phyloP scores from a whole-genome alignment of 2,113 vertebrate species.

The Percina caprodes region DNA sequence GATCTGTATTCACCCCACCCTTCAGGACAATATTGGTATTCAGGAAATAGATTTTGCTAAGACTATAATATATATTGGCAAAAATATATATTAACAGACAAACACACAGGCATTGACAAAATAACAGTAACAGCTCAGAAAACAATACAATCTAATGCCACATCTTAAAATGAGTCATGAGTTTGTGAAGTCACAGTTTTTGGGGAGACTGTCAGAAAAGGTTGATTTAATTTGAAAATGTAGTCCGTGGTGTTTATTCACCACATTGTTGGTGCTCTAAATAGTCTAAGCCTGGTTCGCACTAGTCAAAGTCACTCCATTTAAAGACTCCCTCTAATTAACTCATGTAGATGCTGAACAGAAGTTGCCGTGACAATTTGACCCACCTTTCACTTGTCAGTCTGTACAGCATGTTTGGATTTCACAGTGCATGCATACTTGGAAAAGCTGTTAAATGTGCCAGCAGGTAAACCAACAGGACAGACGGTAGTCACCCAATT shows the following conservation, averaged over 20 bases:
- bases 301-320: background rate
- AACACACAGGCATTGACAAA: background rate
- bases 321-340: constrained; percentile 9
- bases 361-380: constrained; percentile 1
- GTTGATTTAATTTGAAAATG: background rate
- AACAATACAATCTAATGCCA: background rate
- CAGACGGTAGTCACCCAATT: constrained; percentile 36
- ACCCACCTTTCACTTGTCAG: constrained; percentile 18
- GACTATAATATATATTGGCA: background rate
- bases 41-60: constrained; percentile 23
- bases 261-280: background rate
- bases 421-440: constrained; percentile 16
- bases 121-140: background rate
- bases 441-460: constrained; percentile 42
- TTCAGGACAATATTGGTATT: constrained; percentile 10
- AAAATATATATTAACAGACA: background rate
- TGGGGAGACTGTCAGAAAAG: background rate
- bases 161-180: background rate
- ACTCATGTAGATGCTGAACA: constrained; percentile 2
- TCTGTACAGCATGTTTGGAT: constrained; percentile 13
- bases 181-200: background rate
- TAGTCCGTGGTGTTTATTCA: background rate
- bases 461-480: constrained; percentile 55
- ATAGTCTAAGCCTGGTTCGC: background rate
- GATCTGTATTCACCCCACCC: constrained; percentile 26